Evolutionary conservation across 2,888 invertebrate species (phyloP), one percentile per base, ranked within the genome.

Genomic region (Thera britannica): DNA sequence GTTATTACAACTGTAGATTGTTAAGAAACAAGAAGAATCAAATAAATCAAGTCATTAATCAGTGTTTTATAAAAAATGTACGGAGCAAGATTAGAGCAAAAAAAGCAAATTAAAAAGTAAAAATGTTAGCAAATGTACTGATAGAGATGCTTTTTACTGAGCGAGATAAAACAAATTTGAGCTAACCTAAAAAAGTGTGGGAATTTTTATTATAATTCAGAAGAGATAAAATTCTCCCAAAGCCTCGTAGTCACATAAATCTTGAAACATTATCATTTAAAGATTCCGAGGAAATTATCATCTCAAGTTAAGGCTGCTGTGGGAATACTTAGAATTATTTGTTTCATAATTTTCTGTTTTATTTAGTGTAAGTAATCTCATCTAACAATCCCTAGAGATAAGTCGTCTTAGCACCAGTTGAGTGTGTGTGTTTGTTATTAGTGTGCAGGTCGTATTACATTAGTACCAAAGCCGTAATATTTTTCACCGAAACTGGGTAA

Each of bases 281-380:
- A 68, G 62, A 49, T 38, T 67, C 65, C 65, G 65, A 59, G 52
- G 59, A 62, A 58, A 64, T 70, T 57, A 70, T 66, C 68, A 61
- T 67, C 64, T 52, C 11, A 68, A 72, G 34, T 56, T 73, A 67
- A 58, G 49, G 66, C 67, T 51, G 7, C 56, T 48, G 11, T 52
- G 73, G 65, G 70, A 66, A 57, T 58, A 12, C 11, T 60, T 56
- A 51, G n/a, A 52, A 62, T 60, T 60, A 60, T 52, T 51, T 55
- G 38, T 58, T 60, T 41, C 44, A 67, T 64, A 34, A 46, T 64
- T 63, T 62, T 58, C 59, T 63, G 51, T 68, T 65, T 68, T 49
- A 68, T 68, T 68, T 65, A 49, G 59, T 48, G 57, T 67, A 44
- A 67, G 57, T 67, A 41, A 67, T 69, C 46, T 67, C 52, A 51